phyloP scores from a whole-genome alignment of 2,113 vertebrate species.

The Ascaphus truei region DNA sequence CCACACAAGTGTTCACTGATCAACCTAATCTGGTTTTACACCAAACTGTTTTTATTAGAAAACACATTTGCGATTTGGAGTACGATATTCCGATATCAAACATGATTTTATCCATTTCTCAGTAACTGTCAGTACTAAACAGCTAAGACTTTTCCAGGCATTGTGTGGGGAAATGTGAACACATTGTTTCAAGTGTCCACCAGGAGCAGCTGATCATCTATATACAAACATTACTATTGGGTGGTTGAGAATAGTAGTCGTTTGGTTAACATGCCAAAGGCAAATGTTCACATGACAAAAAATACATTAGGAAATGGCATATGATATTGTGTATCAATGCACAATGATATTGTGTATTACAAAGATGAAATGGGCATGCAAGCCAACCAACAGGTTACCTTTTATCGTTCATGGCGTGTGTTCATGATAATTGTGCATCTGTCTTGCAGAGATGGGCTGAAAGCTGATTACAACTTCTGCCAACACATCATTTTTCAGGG shows the following conservation, averaged over 20 bases:
- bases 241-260: neutral
- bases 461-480: slow-evolving; percentile 7
- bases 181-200: neutral
- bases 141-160: too few species aligned
- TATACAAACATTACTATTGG: too few species aligned
- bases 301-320: neutral
- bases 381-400: slow-evolving; percentile 20
- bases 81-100: too few species aligned
- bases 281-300: neutral
- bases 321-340: neutral
- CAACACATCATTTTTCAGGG: neutral
- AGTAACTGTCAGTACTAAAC: too few species aligned
- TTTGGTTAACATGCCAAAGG: neutral
- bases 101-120: too few species aligned
- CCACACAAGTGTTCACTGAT: too few species aligned
- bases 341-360: neutral
- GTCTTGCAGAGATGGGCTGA: neutral
- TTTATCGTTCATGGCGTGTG: slow-evolving; percentile 13
- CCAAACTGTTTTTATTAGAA: too few species aligned
- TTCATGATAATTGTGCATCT: neutral
- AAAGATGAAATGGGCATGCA: neutral
- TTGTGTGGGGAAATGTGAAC: too few species aligned
- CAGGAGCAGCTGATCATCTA: neutral
- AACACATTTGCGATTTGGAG: too few species aligned
- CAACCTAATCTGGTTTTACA: too few species aligned